phyloP scores from a whole-genome alignment of 2,888 invertebrate species.

The Noctua janthe region DNA sequence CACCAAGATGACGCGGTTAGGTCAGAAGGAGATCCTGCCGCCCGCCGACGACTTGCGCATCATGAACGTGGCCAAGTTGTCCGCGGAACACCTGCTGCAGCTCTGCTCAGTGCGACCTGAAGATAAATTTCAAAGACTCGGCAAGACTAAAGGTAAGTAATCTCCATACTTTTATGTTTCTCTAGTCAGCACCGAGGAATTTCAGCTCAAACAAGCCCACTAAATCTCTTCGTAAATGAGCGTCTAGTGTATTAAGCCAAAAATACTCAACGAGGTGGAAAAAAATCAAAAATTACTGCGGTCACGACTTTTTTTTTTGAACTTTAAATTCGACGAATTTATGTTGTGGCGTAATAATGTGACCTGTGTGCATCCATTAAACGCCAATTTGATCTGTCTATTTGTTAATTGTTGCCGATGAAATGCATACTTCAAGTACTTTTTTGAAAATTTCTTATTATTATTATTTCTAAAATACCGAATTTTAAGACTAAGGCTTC shows the following conservation, averaged over 20 bases:
- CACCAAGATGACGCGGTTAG: conserved; percentile 74
- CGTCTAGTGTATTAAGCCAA: background rate
- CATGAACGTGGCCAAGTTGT: conserved; percentile 82
- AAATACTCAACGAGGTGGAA: background rate
- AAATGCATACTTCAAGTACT: too few relatives aligned
- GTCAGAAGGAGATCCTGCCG: conserved; percentile 76
- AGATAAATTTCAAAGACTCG: conserved; percentile 28
- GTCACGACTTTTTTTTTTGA: too few relatives aligned
- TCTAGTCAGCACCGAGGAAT: background rate
- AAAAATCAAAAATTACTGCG: too few relatives aligned
- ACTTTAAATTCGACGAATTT: too few relatives aligned
- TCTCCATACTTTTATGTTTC: background rate
- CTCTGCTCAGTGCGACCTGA: conserved; percentile 72
- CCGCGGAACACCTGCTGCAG: conserved; percentile 80
- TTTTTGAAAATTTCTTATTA: too few relatives aligned
- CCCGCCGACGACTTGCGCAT: conserved; percentile 79
- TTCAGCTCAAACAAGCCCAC: background rate
- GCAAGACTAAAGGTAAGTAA: conserved; percentile 16
- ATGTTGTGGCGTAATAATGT: too few relatives aligned
- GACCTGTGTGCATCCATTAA: too few relatives aligned
- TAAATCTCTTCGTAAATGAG: background rate
- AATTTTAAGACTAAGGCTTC: too few relatives aligned
- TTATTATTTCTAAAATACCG: too few relatives aligned
- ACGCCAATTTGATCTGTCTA: too few relatives aligned
- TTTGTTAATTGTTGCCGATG: too few relatives aligned